Percentiles rank a stretch among this genome's conserved stretches.
Evolutionary conservation across 1,140 invertebrate genomes (phyloP).

Genomic region (Chironomus tepperi): DNA sequence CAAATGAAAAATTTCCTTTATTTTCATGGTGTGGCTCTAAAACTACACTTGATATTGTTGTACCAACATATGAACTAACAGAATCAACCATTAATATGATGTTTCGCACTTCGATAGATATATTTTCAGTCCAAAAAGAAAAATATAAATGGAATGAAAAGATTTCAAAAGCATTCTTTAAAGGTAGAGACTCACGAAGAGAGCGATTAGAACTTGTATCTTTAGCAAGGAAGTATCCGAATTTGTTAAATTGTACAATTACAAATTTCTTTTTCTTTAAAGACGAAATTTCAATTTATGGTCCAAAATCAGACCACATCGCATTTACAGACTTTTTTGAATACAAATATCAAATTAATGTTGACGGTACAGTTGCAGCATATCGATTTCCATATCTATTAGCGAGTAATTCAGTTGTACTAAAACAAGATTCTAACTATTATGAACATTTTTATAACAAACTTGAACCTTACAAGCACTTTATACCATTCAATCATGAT

Average conservation of each 20-base stretch:
- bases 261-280: conserved; percentile 96
- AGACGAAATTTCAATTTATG: conserved; percentile 76
- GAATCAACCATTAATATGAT: conserved; percentile 85
- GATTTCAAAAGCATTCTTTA: conserved; percentile 74
- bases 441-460: conserved; percentile 90
- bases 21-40: conserved; percentile 94
- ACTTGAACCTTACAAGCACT: conserved; percentile 69
- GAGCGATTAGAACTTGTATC: conserved; percentile 77
- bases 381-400: conserved; percentile 90
- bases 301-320: conserved; percentile 70
- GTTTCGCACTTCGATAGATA: conserved; percentile 82
- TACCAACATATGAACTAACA: conserved; percentile 93
- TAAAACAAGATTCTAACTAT: conserved; percentile 89
- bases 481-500: conserved; percentile 70
- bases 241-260: conserved; percentile 82
- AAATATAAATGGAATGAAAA: conserved; percentile 60
- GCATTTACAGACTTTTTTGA: conserved; percentile 95
- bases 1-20: conserved; percentile 56
- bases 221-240: conserved; percentile 64
- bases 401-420: conserved; percentile 72
- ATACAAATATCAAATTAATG: conserved; percentile 92
- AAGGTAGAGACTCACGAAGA: conserved; percentile 79
- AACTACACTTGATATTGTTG: conserved; percentile 75
- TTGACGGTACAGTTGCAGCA: conserved; percentile 94
- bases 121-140: conserved; percentile 73